phyloP scores from a whole-genome alignment of 1,140 invertebrate genomes.

The Aporrectodea caliginosa region DNA sequence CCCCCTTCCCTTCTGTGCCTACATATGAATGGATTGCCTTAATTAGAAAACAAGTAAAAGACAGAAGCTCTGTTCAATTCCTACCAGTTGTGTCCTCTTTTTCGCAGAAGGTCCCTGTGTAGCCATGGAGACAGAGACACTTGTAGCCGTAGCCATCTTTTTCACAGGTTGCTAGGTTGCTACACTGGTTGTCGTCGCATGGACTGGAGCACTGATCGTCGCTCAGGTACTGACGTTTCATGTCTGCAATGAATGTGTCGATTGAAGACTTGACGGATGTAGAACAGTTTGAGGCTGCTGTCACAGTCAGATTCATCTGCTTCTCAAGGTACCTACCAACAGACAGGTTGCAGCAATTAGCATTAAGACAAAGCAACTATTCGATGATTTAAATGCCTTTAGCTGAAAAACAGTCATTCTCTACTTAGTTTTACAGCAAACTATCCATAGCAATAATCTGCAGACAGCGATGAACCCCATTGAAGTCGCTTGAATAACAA shows the following conservation, averaged over 20 bases:
- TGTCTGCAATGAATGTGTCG: not conserved
- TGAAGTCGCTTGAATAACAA: too few species aligned
- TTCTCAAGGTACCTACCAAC: not conserved
- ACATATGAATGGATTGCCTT: too few species aligned
- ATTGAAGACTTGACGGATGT: not conserved
- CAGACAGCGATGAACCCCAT: too few species aligned
- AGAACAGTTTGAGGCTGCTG: not conserved
- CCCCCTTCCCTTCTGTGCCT: too few species aligned
- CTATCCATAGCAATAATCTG: too few species aligned
- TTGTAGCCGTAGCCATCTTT: not conserved
- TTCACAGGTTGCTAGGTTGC: not conserved
- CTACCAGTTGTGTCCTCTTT: not conserved
- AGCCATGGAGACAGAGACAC: not conserved
- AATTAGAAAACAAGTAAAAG: too few species aligned
- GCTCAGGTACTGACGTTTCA: not conserved
- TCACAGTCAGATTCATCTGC: not conserved
- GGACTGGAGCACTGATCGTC: not conserved
- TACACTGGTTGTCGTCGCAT: not conserved
- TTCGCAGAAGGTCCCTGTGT: not conserved
- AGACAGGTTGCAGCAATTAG: too few species aligned
- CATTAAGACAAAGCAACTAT: too few species aligned
- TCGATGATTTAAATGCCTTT: too few species aligned
- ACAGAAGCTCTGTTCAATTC: too few species aligned
- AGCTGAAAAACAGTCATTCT: too few species aligned
- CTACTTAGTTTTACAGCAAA: too few species aligned